phyloP scores from a whole-genome alignment of 1,140 invertebrate species.

The Lamellibrachia luymesi region DNA sequence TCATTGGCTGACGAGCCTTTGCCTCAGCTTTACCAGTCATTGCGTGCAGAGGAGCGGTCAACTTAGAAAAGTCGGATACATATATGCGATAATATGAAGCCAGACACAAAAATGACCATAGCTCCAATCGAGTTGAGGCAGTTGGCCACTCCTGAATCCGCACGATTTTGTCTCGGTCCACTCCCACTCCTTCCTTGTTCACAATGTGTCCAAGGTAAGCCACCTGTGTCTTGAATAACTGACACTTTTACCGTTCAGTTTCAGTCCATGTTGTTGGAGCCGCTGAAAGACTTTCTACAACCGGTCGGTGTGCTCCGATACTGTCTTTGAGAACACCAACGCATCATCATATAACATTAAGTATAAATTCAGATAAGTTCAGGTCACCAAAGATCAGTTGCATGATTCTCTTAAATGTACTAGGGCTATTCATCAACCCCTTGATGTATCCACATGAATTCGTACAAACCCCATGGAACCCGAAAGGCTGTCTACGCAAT shows the following conservation, averaged over 20 bases:
- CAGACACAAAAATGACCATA: too few species aligned
- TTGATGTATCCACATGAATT: not conserved
- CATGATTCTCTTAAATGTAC: not conserved
- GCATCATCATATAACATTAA: not conserved
- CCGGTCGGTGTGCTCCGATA: not conserved
- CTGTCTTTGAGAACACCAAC: not conserved
- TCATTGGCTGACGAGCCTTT: too few species aligned
- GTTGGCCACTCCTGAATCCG: not conserved
- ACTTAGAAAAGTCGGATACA: too few species aligned
- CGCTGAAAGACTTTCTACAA: not conserved
- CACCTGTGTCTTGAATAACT: not conserved
- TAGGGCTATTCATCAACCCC: not conserved
- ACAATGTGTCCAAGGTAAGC: not conserved
- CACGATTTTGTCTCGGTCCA: not conserved
- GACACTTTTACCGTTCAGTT: not conserved
- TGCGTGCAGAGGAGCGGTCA: too few species aligned
- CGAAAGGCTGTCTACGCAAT: not conserved
- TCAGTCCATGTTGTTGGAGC: not conserved
- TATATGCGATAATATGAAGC: too few species aligned
- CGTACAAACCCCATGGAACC: not conserved
- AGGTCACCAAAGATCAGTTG: not conserved
- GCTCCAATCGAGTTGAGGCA: not conserved
- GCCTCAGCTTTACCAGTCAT: too few species aligned
- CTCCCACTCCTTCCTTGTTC: too few species aligned
- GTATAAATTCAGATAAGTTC: not conserved